phyloP scores from a whole-genome alignment of 2,888 invertebrate genomes.

The Vanessa cardui region DNA sequence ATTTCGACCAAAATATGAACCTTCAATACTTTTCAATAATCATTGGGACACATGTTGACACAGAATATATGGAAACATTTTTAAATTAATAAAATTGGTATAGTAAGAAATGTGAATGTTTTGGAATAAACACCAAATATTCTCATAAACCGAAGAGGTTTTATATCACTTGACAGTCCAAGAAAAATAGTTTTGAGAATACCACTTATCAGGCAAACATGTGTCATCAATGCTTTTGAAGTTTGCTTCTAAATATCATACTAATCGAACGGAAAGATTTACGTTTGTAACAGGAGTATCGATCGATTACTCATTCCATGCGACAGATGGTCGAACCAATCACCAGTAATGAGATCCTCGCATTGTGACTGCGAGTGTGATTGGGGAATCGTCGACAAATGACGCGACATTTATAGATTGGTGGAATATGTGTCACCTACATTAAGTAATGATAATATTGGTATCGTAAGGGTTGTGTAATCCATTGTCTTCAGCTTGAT shows the following conservation, averaged over 20 bases:
- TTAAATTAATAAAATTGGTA: not conserved
- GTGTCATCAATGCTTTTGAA: no score
- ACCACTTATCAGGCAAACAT: not conserved
- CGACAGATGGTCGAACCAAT: conserved; percentile 71
- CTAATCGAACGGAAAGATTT: conserved; percentile 14
- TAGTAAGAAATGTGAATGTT: no score
- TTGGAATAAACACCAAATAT: no score
- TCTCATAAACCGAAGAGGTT: no score
- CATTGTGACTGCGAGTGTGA: conserved; percentile 49
- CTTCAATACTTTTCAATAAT: not conserved
- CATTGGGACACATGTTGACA: not conserved
- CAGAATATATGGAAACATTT: not conserved
- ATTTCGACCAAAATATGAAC: not conserved
- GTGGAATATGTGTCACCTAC: conserved; percentile 30
- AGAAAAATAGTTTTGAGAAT: no score
- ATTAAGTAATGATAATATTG: conserved; percentile 19
- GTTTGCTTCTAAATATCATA: not conserved
- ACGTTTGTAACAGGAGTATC: conserved; percentile 42
- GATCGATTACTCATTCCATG: conserved; percentile 50
- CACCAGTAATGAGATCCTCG: conserved; percentile 58
- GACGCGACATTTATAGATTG: conserved; percentile 44
- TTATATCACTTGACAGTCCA: no score
- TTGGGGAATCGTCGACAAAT: conserved; percentile 51
- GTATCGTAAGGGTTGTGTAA: conserved; percentile 19
- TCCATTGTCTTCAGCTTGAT: conserved; percentile 21